phyloP scores from a whole-genome alignment of 2,113 vertebrate species.

The Notarius quadriscutis region DNA sequence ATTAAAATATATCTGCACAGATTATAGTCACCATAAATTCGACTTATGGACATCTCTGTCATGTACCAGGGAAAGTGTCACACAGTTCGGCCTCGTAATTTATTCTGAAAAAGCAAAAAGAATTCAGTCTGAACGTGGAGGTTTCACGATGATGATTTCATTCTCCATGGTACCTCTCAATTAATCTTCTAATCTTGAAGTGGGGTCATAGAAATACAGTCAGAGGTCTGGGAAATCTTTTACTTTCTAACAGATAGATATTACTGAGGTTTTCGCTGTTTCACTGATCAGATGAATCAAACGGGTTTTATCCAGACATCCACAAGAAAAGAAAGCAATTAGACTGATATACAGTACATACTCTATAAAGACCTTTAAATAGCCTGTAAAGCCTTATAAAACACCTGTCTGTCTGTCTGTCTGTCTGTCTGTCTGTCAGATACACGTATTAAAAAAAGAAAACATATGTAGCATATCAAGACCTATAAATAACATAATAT shows the following conservation, averaged over 20 bases:
- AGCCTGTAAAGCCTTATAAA: background rate
- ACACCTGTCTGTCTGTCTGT: background rate
- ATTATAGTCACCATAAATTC: background rate
- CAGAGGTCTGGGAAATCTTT: background rate
- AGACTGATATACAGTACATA: background rate
- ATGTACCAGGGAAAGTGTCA: background rate
- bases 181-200: background rate
- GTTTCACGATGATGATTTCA: background rate
- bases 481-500: no score
- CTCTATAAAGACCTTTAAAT: no score
- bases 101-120: background rate
- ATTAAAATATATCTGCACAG: conserved; percentile 21
- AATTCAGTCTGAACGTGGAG: background rate
- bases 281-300: background rate
- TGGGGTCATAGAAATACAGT: background rate
- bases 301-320: background rate
- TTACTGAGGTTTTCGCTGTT: background rate
- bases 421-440: background rate
- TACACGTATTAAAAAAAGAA: no score
- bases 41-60: conserved; percentile 16
- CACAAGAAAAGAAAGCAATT: background rate
- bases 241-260: background rate
- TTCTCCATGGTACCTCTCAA: background rate
- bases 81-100: background rate
- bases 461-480: no score